Conservation (phyloP, 2,888 invertebrate species). For the Oscheius sp. region DNA sequence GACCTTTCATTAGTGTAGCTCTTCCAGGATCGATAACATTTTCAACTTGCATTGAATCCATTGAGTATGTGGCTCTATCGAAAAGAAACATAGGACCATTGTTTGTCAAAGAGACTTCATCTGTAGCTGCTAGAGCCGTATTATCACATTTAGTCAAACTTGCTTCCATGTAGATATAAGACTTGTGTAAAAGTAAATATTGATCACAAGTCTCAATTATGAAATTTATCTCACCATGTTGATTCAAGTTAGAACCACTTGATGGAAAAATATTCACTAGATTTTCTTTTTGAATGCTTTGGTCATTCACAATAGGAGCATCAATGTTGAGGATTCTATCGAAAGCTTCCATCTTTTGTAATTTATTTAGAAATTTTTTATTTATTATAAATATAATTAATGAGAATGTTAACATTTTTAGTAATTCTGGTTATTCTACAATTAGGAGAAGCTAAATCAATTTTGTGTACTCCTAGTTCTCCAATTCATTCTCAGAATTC, state of each 20-base stretch:
- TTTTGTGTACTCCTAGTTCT: slow-evolving; percentile 33
- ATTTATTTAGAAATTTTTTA: slow-evolving; percentile 30
- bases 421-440: slow-evolving; percentile 35
- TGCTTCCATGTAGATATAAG: slow-evolving; percentile 47
- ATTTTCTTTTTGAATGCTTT: slow-evolving; percentile 37
- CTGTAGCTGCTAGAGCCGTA: slow-evolving; percentile 32
- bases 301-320: slow-evolving; percentile 35
- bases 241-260: slow-evolving; percentile 39
- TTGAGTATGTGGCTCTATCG: slow-evolving; percentile 48
- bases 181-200: slow-evolving; percentile 41
- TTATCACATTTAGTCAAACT: slow-evolving; percentile 38
- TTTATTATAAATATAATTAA: slow-evolving; percentile 26
- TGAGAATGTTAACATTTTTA: slow-evolving; percentile 26
- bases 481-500: slow-evolving; percentile 41
- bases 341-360: slow-evolving; percentile 31
- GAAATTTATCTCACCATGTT: slow-evolving; percentile 49
- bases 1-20: too few species aligned
- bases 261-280: slow-evolving; percentile 34
- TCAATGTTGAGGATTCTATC: slow-evolving; percentile 37
- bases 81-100: slow-evolving; percentile 54
- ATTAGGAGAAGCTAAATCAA: neutral
- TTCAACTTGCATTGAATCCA: too few species aligned
- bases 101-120: slow-evolving; percentile 51
- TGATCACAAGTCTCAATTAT: slow-evolving; percentile 45
- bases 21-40: too few species aligned